Conservation (phyloP, 2,888 invertebrate species). For the Desoria tigrina region DNA sequence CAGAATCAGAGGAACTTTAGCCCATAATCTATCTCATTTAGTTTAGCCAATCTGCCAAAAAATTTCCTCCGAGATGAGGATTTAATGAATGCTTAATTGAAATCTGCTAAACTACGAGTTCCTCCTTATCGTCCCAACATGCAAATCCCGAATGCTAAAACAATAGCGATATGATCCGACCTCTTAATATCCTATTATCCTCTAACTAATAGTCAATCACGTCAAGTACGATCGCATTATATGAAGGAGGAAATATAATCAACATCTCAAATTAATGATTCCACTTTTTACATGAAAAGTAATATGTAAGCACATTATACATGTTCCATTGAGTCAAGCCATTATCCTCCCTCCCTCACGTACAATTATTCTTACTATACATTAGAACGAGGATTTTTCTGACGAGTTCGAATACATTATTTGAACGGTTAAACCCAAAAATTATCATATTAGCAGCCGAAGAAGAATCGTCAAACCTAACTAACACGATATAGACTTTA, state of each 20-base stretch:
- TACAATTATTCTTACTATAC: too few relatives aligned
- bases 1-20: not conserved
- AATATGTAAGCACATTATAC: too few relatives aligned
- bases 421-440: not conserved
- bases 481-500: too few relatives aligned
- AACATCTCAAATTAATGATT: constrained; percentile 24
- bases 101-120: constrained; percentile 3
- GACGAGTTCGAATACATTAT: not conserved
- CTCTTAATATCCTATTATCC: constrained; percentile 21
- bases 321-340: not conserved
- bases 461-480: not conserved
- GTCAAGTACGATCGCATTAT: constrained; percentile 11
- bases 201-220: constrained; percentile 17
- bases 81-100: constrained; percentile 21
- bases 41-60: constrained; percentile 18
- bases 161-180: not conserved
- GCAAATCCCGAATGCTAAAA: too few relatives aligned
- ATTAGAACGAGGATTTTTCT: too few relatives aligned
- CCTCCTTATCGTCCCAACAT: not conserved
- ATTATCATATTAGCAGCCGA: constrained; percentile 12
- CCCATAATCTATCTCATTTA: constrained; percentile 18
- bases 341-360: too few relatives aligned
- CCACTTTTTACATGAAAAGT: constrained; percentile 20
- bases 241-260: constrained; percentile 19
- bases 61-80: not conserved